phyloP scores from a whole-genome alignment of 2,797 vertebrate species.

The Carduelis carduelis region DNA sequence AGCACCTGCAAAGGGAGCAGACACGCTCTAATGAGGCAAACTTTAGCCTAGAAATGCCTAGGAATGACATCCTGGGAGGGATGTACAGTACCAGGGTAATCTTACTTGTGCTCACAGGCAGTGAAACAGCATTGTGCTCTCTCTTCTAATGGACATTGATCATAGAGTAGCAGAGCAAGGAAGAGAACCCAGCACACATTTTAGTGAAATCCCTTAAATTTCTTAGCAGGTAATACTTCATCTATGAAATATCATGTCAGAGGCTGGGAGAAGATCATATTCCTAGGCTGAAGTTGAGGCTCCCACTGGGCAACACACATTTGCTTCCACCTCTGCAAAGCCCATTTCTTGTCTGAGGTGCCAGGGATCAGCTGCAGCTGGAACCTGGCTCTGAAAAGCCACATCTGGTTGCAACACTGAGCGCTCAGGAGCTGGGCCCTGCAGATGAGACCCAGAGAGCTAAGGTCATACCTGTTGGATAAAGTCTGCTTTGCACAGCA shows the following conservation, averaged over 20 bases:
- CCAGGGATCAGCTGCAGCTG: background rate
- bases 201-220: background rate
- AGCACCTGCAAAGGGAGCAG: background rate
- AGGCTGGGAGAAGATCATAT: background rate
- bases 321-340: background rate
- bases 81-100: background rate
- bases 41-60: background rate
- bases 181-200: background rate
- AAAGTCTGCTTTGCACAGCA: background rate
- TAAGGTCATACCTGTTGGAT: background rate
- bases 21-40: background rate
- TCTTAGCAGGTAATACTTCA: background rate
- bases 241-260: background rate
- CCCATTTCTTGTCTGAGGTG: background rate
- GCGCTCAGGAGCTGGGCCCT: fast-evolving
- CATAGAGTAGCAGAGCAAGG: background rate
- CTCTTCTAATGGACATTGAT: background rate
- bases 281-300: background rate
- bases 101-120: background rate
- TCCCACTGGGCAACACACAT: background rate
- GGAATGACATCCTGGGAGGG: background rate
- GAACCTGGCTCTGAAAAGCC: background rate
- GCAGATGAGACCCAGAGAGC: background rate
- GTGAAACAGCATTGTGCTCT: background rate
- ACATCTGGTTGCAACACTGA: background rate